Percentiles rank a stretch among this genome's conserved stretches.
Conservation (phyloP, 2,888 invertebrate species). For the Diachrysia chrysitis region DNA sequence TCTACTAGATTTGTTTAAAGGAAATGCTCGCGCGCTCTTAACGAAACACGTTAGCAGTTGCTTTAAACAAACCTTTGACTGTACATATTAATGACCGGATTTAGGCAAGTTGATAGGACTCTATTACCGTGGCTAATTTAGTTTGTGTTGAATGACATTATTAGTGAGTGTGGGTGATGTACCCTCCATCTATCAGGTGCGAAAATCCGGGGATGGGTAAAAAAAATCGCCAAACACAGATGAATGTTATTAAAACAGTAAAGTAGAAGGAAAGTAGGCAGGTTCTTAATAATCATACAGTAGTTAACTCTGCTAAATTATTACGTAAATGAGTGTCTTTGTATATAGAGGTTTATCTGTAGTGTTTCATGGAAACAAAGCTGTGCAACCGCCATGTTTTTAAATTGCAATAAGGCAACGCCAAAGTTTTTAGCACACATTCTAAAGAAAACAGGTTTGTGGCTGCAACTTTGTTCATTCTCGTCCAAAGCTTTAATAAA, state of each 20-base stretch:
- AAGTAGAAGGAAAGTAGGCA: not conserved
- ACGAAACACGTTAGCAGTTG: constrained; percentile 10
- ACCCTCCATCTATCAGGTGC: not conserved
- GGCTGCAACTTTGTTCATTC: not conserved
- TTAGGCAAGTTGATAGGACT: constrained; percentile 4
- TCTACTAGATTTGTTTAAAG: constrained; percentile 36
- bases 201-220: not conserved
- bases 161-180: not conserved
- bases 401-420: not conserved
- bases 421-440: not conserved
- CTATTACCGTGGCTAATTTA: not conserved
- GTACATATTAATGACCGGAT: constrained; percentile 18
- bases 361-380: not conserved
- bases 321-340: not conserved
- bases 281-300: constrained; percentile 1
- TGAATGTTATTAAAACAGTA: constrained; percentile 1
- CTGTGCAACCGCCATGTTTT: not conserved
- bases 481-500: not conserved
- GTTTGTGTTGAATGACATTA: not conserved
- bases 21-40: constrained; percentile 10
- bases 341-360: not conserved
- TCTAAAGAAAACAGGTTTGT: not conserved
- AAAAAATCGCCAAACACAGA: not conserved
- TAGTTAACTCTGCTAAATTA: not conserved
- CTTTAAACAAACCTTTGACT: constrained; percentile 39